phyloP scores from a whole-genome alignment of 1,140 invertebrate genomes.

The Dendroctonus valens region DNA sequence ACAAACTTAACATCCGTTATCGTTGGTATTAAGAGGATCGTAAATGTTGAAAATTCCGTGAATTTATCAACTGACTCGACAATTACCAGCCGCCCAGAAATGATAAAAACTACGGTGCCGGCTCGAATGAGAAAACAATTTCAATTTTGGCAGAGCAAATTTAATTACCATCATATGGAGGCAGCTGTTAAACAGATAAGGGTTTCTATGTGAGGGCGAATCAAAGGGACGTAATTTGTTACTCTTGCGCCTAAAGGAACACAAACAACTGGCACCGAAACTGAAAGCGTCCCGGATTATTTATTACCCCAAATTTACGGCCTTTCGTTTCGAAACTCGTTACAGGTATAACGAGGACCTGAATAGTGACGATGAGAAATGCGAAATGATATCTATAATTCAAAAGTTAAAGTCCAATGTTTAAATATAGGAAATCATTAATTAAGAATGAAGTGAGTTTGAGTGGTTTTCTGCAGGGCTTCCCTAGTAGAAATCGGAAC shows the following conservation, averaged over 20 bases:
- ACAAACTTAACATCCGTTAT: neutral
- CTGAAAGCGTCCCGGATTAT: conserved; percentile 5
- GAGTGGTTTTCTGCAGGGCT: too few relatives aligned
- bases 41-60: too few relatives aligned
- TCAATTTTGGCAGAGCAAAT: conserved; percentile 1
- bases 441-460: too few relatives aligned
- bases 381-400: neutral
- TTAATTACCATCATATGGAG: conserved; percentile 18
- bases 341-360: conserved; percentile 5
- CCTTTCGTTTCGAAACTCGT: conserved; percentile 11
- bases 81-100: too few relatives aligned
- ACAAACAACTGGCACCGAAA: conserved; percentile 20
- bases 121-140: too few relatives aligned
- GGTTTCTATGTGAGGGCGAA: conserved; percentile 14
- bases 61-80: too few relatives aligned
- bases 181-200: conserved; percentile 15
- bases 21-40: conserved; percentile 1
- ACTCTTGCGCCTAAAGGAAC: conserved; percentile 19
- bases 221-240: conserved; percentile 17
- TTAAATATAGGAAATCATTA: too few relatives aligned
- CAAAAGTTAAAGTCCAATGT: too few relatives aligned
- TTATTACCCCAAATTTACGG: conserved; percentile 18
- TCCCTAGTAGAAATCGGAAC: too few relatives aligned
- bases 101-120: too few relatives aligned
- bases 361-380: neutral